Evolutionary conservation across 1,140 invertebrate species (phyloP).

Genomic region (Pseudomyrmex gracilis): DNA sequence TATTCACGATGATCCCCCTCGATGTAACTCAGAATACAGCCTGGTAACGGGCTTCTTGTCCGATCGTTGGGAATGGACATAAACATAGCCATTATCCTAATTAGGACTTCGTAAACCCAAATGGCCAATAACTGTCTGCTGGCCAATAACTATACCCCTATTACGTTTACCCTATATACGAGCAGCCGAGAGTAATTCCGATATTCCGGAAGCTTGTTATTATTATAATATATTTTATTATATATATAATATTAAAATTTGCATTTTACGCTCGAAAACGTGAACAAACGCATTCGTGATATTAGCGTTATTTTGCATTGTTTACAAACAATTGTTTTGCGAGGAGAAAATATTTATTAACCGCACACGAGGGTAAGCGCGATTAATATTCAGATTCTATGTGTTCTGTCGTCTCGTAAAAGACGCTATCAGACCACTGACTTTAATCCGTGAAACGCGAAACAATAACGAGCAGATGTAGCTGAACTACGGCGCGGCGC

Average conservation of each 20-base stretch:
- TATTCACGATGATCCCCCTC: slow-evolving; percentile 54
- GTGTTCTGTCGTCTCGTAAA: no score
- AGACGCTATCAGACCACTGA: neutral
- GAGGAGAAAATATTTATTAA: no score
- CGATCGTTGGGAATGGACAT: slow-evolving; percentile 44
- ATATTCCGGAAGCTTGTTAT: slow-evolving; percentile 1
- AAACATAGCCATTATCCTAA: slow-evolving; percentile 61
- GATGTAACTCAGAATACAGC: slow-evolving; percentile 44
- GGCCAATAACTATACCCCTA: slow-evolving; percentile 35
- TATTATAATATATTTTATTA: slow-evolving; percentile 24
- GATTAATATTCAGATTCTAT: no score
- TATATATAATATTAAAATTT: slow-evolving; percentile 17
- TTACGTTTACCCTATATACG: slow-evolving; percentile 42
- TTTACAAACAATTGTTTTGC: no score
- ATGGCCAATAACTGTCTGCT: slow-evolving; percentile 51
- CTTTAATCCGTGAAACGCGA: slow-evolving; percentile 13
- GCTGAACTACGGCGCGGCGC: slow-evolving; percentile 2
- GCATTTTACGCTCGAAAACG: neutral
- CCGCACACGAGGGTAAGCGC: no score
- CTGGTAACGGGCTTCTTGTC: slow-evolving; percentile 23
- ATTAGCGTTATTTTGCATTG: neutral
- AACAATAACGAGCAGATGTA: slow-evolving; percentile 23
- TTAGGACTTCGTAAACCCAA: slow-evolving; percentile 59
- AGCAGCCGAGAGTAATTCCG: neutral
- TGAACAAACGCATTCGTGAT: no score